Conservation (phyloP, 2,113 vertebrate species). For the Glareola pratincola region DNA sequence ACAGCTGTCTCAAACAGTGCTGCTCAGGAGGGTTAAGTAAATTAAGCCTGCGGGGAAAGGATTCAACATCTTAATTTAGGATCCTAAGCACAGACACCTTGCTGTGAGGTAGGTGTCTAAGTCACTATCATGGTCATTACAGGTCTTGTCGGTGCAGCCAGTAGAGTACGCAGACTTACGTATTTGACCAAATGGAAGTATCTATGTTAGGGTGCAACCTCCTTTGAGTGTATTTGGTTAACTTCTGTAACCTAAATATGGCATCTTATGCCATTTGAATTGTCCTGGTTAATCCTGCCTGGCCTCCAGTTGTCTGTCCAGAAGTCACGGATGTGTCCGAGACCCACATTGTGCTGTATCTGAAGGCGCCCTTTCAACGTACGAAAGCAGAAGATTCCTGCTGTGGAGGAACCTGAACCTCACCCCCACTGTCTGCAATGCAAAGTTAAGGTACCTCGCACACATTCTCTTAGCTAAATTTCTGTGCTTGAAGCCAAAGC, state of each 20-base stretch:
- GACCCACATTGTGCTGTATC: not conserved
- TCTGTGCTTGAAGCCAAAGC: constrained; percentile 26
- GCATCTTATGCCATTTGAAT: not conserved
- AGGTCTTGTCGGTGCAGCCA: not conserved
- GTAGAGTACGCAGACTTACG: not conserved
- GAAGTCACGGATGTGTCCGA: not conserved
- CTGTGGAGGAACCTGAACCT: not conserved
- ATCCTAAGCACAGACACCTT: not conserved
- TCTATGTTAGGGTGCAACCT: not conserved
- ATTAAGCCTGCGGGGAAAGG: not conserved
- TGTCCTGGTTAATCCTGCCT: not conserved
- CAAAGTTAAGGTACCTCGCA: constrained; percentile 5
- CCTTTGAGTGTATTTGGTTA: not conserved
- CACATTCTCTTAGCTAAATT: not conserved
- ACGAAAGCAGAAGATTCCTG: not conserved
- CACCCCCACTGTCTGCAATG: not conserved
- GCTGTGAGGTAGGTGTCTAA: not conserved
- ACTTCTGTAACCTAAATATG: not conserved
- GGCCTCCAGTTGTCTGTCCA: not conserved
- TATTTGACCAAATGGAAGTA: not conserved
- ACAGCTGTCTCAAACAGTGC: not conserved
- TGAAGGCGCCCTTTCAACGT: not conserved
- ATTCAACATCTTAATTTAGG: not conserved
- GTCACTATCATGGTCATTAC: not conserved
- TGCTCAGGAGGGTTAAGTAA: not conserved